A percentile compares a stretch with the other conserved stretches of the same genome.
Evolutionary conservation across 2,888 invertebrate genomes (phyloP).

Genomic region (Pyrrhosoma nymphula): DNA sequence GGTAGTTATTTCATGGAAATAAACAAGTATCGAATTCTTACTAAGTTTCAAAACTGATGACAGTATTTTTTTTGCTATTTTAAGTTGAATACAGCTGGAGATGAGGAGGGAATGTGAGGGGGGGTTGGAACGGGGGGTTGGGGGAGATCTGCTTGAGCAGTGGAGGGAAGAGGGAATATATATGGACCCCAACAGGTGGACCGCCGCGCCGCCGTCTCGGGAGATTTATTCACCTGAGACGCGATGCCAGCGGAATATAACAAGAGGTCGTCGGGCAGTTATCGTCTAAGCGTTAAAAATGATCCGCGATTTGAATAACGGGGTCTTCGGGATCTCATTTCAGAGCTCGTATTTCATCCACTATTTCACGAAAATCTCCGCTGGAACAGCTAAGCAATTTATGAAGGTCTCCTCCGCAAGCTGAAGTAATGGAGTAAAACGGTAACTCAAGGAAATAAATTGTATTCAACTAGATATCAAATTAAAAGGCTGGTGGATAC

Average conservation of each 20-base stretch:
- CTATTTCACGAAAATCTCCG: constrained; percentile 8
- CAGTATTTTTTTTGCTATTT: no score
- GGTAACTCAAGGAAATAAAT: background rate
- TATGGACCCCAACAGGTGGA: constrained; percentile 14
- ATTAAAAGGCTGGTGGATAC: background rate
- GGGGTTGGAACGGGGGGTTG: background rate
- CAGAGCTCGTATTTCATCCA: constrained; percentile 1
- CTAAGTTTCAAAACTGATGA: no score
- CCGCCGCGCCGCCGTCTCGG: background rate
- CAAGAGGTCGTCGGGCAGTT: background rate
- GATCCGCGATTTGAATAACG: background rate
- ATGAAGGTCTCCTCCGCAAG: background rate
- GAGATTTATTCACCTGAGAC: background rate
- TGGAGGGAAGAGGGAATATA: background rate
- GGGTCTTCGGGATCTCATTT: background rate
- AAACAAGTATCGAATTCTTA: no score
- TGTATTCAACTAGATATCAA: background rate
- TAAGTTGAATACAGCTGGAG: background rate
- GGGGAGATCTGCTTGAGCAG: background rate
- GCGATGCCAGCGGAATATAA: constrained; percentile 20
- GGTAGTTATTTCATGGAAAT: no score
- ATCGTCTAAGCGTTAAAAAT: constrained; percentile 30
- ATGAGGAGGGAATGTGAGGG: background rate
- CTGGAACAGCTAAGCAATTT: background rate
- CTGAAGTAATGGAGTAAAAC: background rate